Evolutionary conservation across 2,113 vertebrate species (phyloP).

Genomic region (Petaurus breviceps): DNA sequence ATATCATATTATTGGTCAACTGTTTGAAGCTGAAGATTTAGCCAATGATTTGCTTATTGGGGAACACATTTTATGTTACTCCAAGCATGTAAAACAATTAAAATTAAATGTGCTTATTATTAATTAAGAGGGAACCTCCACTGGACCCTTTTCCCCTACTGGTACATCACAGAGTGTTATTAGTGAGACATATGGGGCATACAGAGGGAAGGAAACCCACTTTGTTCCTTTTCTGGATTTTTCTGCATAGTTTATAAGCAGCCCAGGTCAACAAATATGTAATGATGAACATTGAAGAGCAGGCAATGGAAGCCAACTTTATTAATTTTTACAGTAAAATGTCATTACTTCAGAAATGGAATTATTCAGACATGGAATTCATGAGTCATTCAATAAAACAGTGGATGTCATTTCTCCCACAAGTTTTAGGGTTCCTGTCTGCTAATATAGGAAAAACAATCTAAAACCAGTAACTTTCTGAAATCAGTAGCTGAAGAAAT

Average conservation of each 20-base stretch:
- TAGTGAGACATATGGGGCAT: background rate
- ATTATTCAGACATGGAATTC: background rate
- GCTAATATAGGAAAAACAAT: background rate
- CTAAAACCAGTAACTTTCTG: background rate
- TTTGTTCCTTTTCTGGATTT: background rate
- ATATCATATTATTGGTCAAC: constrained; percentile 43
- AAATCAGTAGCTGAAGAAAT: background rate
- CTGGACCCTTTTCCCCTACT: background rate
- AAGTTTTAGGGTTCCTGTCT: background rate
- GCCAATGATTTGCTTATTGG: constrained; percentile 43
- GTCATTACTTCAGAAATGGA: background rate
- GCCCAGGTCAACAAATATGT: background rate
- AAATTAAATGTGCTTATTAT: constrained; percentile 29
- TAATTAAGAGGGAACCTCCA: background rate
- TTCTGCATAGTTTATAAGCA: background rate
- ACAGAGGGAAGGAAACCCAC: background rate
- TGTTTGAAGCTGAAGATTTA: constrained; percentile 28
- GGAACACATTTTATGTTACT: constrained; percentile 57
- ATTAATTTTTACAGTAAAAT: background rate
- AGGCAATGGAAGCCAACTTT: background rate
- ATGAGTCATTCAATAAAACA: background rate
- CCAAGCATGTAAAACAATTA: constrained; percentile 41
- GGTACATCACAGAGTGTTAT: background rate
- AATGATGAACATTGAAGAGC: background rate
- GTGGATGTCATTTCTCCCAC: background rate